Conservation (phyloP, 2,113 vertebrate species). For the Pterocles orientalis region DNA sequence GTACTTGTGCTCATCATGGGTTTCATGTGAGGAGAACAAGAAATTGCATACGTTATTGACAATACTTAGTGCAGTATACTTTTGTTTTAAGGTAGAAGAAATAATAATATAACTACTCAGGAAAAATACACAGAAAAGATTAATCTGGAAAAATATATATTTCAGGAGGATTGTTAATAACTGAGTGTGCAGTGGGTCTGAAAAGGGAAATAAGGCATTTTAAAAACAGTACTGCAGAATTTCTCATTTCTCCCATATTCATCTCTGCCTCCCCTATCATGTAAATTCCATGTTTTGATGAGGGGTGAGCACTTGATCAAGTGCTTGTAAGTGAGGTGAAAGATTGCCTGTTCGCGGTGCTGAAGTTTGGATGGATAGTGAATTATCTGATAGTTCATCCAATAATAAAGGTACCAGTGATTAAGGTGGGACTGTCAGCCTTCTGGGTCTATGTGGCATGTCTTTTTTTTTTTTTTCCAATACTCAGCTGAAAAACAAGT, state of each 20-base stretch:
- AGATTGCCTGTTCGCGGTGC: not conserved
- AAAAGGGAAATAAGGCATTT: not conserved
- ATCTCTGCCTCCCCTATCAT: not conserved
- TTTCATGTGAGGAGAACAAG: not conserved
- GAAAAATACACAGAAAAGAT: not conserved
- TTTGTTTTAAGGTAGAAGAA: not conserved
- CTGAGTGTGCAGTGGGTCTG: rapidly evolving
- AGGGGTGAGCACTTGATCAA: not conserved
- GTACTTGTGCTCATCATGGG: not conserved
- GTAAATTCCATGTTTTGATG: not conserved
- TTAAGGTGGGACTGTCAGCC: not conserved
- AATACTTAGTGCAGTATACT: not conserved
- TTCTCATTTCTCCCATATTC: not conserved
- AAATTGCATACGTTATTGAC: not conserved
- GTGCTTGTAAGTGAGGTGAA: not conserved
- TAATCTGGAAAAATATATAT: not conserved
- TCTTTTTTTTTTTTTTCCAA: not conserved
- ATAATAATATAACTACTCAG: not conserved
- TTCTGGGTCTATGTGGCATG: not conserved
- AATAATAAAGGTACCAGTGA: not conserved
- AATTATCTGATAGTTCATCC: not conserved
- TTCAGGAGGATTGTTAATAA: not conserved
- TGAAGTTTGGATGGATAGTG: not conserved
- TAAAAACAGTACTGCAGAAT: not conserved
- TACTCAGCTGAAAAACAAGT: too few relatives aligned